Evolutionary conservation across 2,888 invertebrate genomes (phyloP), one percentile per base, ranked within the genome.

Genomic region (Papilio elwesi): DNA sequence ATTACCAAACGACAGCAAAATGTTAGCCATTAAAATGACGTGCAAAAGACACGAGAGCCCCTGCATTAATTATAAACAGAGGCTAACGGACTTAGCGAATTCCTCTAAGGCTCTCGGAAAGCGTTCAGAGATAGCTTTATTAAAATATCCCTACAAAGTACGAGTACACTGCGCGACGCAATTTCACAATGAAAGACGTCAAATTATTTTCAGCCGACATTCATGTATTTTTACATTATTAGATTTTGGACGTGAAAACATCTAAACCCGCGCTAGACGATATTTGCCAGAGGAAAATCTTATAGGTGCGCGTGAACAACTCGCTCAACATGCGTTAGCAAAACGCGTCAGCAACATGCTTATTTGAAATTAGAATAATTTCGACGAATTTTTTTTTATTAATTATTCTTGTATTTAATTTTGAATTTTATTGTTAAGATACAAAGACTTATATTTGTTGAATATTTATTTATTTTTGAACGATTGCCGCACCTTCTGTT

Each of bases 1-100:
- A 36, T 13, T 57, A 13, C 12, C 7, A 13, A 57, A 57, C 36
- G 12, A 68, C 15, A 9, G 36, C 16, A 53, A 53, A 53, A 66
- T 66, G 52, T 76, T 75, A 71, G 72, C 76, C 74, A 74, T 68
- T 74, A 71, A 73, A 72, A 67, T 55, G 68, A 73, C 57, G 70
- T 70, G 57, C 74, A 77, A 76, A 79, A 81, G 78, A 78, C 59
- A 78, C 76, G 77, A 81, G 79, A 76, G 81, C 78, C 74, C 76
- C 78, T 85, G 85, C 83, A 87, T 87, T 85, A 84, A 83, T 87
- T 84, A 86, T 85, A 83, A 81, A 83, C 81, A 82, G 82, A 82
- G 81, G 80, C 80, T 79, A 77, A 77, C 75, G 77, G 78, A 81
- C 80, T 76, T 69, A 48, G 49, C 63, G 66, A 75, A 68, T 68